Percentiles rank a stretch among this genome's conserved stretches.
phyloP scores from a whole-genome alignment of 2,888 invertebrate species.

The Sphaerophoria taeniata region DNA sequence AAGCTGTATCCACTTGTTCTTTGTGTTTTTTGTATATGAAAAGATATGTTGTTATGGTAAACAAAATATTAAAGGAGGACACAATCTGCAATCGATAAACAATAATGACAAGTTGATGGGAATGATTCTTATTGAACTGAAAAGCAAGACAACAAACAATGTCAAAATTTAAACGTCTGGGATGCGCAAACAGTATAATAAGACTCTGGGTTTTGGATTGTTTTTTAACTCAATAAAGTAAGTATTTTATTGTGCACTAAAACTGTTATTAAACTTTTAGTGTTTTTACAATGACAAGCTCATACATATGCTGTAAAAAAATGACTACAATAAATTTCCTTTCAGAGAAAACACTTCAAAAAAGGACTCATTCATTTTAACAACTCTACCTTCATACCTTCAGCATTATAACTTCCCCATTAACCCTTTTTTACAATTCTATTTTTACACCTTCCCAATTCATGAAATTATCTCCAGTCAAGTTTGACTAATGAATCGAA shows the following conservation, averaged over 20 bases:
- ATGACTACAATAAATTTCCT: too few relatives aligned
- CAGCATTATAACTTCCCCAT: neutral
- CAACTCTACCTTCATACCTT: neutral
- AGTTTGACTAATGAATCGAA: slow-evolving; percentile 58
- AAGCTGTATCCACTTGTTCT: slow-evolving; percentile 29
- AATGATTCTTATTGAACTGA: slow-evolving; percentile 6
- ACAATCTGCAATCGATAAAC: slow-evolving; percentile 30
- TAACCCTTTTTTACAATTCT: slow-evolving; percentile 17
- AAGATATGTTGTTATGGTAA: slow-evolving; percentile 11
- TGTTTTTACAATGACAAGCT: too few relatives aligned
- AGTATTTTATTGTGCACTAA: too few relatives aligned
- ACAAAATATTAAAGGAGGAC: slow-evolving; percentile 11
- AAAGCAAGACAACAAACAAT: slow-evolving; percentile 1
- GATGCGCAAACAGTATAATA: neutral
- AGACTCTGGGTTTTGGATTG: too few relatives aligned
- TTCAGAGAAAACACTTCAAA: too few relatives aligned
- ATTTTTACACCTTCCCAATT: slow-evolving; percentile 29
- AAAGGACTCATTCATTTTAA: slow-evolving; percentile 21
- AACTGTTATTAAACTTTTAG: too few relatives aligned
- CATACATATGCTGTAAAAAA: too few relatives aligned
- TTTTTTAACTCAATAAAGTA: too few relatives aligned
- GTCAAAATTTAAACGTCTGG: neutral
- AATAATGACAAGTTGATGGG: slow-evolving; percentile 4
- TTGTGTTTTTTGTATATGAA: slow-evolving; percentile 11
- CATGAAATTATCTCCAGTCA: slow-evolving; percentile 7